These are phyloP conservation scores for Aphelenchoides fujianensis DNA, from an alignment of 1,140 invertebrate genomes.

Conservation along the genomic window DNA sequence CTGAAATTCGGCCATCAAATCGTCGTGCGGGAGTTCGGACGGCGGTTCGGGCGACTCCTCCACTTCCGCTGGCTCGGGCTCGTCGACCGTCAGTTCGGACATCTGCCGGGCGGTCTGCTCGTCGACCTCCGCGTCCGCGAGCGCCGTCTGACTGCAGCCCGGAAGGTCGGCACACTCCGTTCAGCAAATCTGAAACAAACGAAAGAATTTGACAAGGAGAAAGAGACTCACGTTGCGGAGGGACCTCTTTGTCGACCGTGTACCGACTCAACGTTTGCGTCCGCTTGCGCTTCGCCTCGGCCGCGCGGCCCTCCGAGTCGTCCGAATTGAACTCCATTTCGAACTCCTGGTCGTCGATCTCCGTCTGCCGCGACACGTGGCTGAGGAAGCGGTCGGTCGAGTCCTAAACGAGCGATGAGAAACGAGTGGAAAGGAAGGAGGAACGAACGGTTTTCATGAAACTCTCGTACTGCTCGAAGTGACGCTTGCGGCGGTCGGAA, in stretches of 20 bases:
- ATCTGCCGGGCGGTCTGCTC: constrained; percentile 36
- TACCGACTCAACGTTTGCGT: background rate
- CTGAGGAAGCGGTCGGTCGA: constrained; percentile 39
- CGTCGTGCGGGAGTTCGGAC: constrained; percentile 60
- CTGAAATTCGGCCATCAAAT: constrained; percentile 77
- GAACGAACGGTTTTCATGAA: constrained; percentile 23
- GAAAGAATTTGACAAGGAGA: background rate
- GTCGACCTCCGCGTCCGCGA: constrained; percentile 35
- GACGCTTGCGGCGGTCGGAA: constrained; percentile 54
- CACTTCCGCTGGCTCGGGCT: background rate
- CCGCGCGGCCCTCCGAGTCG: constrained; percentile 42
- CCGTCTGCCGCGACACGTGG: constrained; percentile 46
- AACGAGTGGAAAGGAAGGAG: constrained; percentile 10
- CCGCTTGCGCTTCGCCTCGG: constrained; percentile 31
- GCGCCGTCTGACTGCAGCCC: too few relatives aligned
- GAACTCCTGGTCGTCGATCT: constrained; percentile 50
- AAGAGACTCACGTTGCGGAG: constrained; percentile 10
- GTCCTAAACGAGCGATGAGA: constrained; percentile 24
- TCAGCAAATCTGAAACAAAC: constrained; percentile 17
- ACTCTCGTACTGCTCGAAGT: constrained; percentile 32
- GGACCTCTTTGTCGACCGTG: constrained; percentile 15
- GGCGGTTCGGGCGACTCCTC: constrained; percentile 42
- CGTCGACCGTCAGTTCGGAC: constrained; percentile 17
- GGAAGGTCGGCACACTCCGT: constrained; percentile 37
- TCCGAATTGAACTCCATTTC: constrained; percentile 49